Base-by-base conservation (phyloP, 2,113 vertebrate species). In the Hystrix cristata region DNA sequence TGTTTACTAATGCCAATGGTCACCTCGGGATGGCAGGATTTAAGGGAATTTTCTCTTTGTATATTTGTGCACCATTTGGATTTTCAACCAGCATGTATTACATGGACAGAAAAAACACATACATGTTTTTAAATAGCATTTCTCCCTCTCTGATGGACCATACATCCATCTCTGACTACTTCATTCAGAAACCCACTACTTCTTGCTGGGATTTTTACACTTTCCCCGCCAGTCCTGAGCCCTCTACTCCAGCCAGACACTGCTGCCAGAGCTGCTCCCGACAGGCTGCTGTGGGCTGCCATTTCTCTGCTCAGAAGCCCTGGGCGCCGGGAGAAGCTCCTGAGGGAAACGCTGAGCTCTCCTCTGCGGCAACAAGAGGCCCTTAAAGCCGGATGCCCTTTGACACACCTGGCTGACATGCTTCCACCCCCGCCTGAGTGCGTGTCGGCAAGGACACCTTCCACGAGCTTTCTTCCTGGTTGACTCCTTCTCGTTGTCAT, bases 391-490 rank as follows among this genome's bases (percentile, higher is more conserved):
- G 29, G 53, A 23, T 5, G 59, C 48, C 84, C 1, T 23, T 16
- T 38, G 46, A 11, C 10, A 13, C 4, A 19, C 14, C 15, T 67
- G 62, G 53, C 67, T 31, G 29, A 29, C 1, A 18, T 18, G n/a
- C 6, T 13, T 29, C 14, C 69, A 43, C 11, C 34, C 4, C 16
- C 0, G 3, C 43, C 80, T 8, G 3, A 2, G 1, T 0, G 4
- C 53, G 4, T 5, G 7, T 9, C 31, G 4, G 25, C 64, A n/a
- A 11, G 34, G 51, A 57, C 5, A 48, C 5, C 19, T 59, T 51
- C 60, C 62, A 43, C 19, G 18, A 1, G 4, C 62, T 18, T 51
- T 43, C n/a, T 64, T 74, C 46, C 19, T 13, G 27, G 79, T 53
- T n/a, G 59, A 53, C 51, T 46, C 23, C 48, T 71, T 57, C 31